Evolutionary conservation across 2,888 invertebrate genomes (phyloP).

Genomic region (Perizoma affinitatum): DNA sequence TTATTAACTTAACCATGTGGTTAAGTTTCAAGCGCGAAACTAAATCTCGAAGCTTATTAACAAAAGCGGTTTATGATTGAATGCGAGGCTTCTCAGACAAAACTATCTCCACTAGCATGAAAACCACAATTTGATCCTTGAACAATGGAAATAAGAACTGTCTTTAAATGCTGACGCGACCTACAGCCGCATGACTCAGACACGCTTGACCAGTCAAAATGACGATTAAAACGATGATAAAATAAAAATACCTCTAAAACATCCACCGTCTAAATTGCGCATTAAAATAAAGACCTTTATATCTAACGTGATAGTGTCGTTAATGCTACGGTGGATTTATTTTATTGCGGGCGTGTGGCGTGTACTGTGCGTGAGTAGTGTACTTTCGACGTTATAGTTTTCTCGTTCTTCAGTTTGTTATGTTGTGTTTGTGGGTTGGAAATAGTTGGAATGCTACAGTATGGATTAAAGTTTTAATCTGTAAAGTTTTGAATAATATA

Average conservation of each 20-base stretch:
- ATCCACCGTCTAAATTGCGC: slow-evolving; percentile 45
- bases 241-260: slow-evolving; percentile 52
- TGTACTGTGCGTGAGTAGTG: slow-evolving; percentile 7
- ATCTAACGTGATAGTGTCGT: slow-evolving; percentile 34
- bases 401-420: slow-evolving; percentile 35
- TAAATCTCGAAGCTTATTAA: too few relatives aligned
- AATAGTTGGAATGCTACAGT: not conserved
- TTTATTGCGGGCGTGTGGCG: slow-evolving; percentile 38
- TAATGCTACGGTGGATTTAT: slow-evolving; percentile 36
- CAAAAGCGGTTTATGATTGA: not conserved
- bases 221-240: slow-evolving; percentile 50
- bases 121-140: slow-evolving; percentile 17
- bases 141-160: slow-evolving; percentile 17
- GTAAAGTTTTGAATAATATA: slow-evolving; percentile 2
- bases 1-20: too few relatives aligned
- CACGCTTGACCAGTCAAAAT: slow-evolving; percentile 48
- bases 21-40: too few relatives aligned
- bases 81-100: not conserved
- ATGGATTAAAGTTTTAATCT: slow-evolving; percentile 14
- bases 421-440: slow-evolving; percentile 22
- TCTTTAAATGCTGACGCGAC: slow-evolving; percentile 32
- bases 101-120: slow-evolving; percentile 5
- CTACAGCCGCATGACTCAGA: slow-evolving; percentile 41
- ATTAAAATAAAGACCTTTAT: slow-evolving; percentile 35
- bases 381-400: slow-evolving; percentile 35